Percentiles rank a stretch among this genome's conserved stretches.
These are phyloP conservation scores for Helicoverpa zea DNA, from an alignment of 1,140 invertebrate species.

Conservation along the genomic window DNA sequence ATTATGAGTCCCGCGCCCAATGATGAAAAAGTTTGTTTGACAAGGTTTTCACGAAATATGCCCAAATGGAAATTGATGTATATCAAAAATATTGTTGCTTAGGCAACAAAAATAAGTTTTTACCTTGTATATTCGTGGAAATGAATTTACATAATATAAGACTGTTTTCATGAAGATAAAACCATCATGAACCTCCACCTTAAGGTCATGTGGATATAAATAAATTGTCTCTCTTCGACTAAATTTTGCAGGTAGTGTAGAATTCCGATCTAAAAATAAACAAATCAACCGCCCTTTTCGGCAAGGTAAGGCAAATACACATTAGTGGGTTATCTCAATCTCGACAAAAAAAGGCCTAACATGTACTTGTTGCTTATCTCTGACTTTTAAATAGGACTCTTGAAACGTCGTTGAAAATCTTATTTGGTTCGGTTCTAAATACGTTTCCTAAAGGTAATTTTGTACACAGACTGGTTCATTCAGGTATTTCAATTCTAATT, in stretches of 20 bases:
- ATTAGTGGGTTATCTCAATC: slow-evolving; percentile 8
- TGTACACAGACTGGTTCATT: too few relatives aligned
- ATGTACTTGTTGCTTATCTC: slow-evolving; percentile 43
- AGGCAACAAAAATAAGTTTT: slow-evolving; percentile 11
- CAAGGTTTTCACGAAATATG: neutral
- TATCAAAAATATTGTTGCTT: neutral
- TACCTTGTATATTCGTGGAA: neutral
- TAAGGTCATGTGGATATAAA: too few relatives aligned
- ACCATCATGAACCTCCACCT: too few relatives aligned
- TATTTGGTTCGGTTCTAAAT: slow-evolving; percentile 45
- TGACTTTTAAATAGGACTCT: slow-evolving; percentile 29
- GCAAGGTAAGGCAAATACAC: neutral
- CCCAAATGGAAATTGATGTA: too few relatives aligned
- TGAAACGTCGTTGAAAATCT: slow-evolving; percentile 31
- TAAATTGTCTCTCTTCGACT: too few relatives aligned
- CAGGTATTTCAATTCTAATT: too few relatives aligned
- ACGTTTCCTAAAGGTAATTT: neutral
- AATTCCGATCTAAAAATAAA: slow-evolving; percentile 28
- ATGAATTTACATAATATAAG: neutral
- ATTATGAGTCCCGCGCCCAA: neutral
- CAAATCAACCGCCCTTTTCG: slow-evolving; percentile 7
- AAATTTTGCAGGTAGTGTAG: neutral
- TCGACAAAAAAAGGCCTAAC: neutral
- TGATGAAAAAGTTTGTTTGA: slow-evolving; percentile 16
- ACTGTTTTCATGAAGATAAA: too few relatives aligned